Base-by-base conservation (phyloP, 1,140 invertebrate genomes). In the Diachasma alloeum region DNA sequence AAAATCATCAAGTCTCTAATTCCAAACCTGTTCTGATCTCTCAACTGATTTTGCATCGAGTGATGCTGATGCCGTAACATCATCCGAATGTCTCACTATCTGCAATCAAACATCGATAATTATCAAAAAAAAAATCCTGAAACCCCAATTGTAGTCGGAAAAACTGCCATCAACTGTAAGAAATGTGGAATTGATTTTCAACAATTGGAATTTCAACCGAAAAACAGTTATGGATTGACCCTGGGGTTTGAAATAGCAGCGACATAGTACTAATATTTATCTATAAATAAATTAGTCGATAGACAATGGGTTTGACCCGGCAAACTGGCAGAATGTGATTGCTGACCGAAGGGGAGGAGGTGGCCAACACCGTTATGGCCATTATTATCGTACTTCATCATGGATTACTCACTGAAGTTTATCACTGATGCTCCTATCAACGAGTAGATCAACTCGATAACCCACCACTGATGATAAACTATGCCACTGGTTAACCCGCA, bases 271-370 rank as follows among this genome's bases (percentile, higher is more conserved):
- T n/a, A 39, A 67, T 19, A 74, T 59, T 74, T 37, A 48, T 81
- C 80, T 83, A 78, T 80, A 81, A 84, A 84, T 79, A 82, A 85
- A 67, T 48, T 63, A 79, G 80, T 81, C 78, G 74, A 83, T 81
- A 78, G 68, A 76, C 81, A 82, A 83, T 87, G 85, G 86, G 85
- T 83, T 87, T 87, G 85, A 83, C 81, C 85, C 84, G 86, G 85
- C 82, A 82, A 77, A 75, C 13, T 46, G 15, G 36, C 31, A 66
- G 44, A 75, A 56, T 67, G 44, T 24, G 36, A 59, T 26, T 36
- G 37, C 59, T 24, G 46, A 66, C 37, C 2, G 26, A 70, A 24
- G 31, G 31, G 46, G 37, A 75, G 73, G 67, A n/a, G 66, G 44
- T 68, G 10, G 48, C 53, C 2, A 24, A 46, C n/a, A n/a, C 73